These are phyloP conservation scores for Nerophis lumbriciformis DNA, from an alignment of 2,113 vertebrate genomes.

Conservation along the genomic window DNA sequence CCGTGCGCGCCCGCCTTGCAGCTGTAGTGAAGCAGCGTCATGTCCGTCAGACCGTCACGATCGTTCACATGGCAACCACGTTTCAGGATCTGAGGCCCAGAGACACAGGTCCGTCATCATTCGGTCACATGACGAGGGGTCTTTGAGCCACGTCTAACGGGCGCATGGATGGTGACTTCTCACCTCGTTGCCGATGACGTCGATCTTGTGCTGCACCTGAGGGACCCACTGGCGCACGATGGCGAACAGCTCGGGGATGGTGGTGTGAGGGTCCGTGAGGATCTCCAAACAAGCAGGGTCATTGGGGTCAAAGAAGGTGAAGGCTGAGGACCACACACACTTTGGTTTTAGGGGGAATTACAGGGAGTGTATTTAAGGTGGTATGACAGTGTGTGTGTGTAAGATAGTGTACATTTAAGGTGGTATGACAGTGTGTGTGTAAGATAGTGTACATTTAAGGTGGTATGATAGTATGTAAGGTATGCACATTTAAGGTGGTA, in stretches of 20 bases:
- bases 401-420: background rate
- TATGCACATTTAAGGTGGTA: background rate
- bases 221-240: slow-evolving; percentile 92
- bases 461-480: too few relatives aligned
- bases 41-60: slow-evolving; percentile 87
- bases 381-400: background rate
- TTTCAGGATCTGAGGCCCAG: slow-evolving; percentile 78
- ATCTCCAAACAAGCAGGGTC: slow-evolving; percentile 87
- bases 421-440: background rate
- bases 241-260: slow-evolving; percentile 84
- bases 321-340: slow-evolving; percentile 60
- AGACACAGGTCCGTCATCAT: background rate
- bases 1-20: slow-evolving; percentile 92
- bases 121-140: background rate
- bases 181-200: slow-evolving; percentile 87
- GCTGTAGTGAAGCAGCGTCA: slow-evolving; percentile 91
- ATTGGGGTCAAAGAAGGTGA: slow-evolving; percentile 92
- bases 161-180: background rate
- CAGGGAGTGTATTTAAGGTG: background rate
- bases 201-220: slow-evolving; percentile 91
- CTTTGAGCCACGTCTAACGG: too few relatives aligned
- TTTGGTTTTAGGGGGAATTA: background rate
- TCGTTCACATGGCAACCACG: slow-evolving; percentile 90
- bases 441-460: background rate
- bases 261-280: slow-evolving; percentile 80